Conservation (phyloP, 2,797 vertebrate genomes). For the Nothura maculosa region DNA sequence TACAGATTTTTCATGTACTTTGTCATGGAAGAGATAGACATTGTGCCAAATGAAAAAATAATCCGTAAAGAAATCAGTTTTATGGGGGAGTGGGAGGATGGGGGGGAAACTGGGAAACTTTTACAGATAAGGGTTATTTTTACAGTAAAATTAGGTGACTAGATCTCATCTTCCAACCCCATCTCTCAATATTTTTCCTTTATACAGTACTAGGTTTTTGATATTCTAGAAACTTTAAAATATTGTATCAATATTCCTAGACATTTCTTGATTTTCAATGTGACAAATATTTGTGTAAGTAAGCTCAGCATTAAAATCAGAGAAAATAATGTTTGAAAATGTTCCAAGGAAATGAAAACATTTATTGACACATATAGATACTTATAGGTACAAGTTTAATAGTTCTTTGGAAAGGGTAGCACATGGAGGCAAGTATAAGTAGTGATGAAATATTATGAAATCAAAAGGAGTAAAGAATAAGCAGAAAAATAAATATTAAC, state of each 20-base stretch:
- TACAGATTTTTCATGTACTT: neutral
- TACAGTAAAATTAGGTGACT: neutral
- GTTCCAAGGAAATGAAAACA: neutral
- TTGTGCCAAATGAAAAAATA: neutral
- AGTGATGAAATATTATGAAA: neutral
- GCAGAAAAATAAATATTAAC: neutral
- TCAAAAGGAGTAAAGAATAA: neutral
- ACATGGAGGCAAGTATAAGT: neutral
- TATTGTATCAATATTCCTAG: neutral
- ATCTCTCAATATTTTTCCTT: neutral
- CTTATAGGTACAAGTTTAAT: neutral
- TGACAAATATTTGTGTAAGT: neutral
- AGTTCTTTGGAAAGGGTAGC: neutral
- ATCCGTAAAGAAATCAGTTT: fast-evolving
- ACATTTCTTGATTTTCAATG: neutral
- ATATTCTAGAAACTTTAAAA: neutral
- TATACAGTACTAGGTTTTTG: neutral
- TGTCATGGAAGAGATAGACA: neutral
- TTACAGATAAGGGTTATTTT: neutral
- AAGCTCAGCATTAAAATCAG: neutral
- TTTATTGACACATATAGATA: neutral
- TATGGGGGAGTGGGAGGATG: too few species aligned
- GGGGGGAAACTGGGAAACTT: too few species aligned
- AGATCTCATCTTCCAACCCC: neutral
- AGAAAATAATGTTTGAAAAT: neutral